Evolutionary conservation across 1,140 invertebrate species (phyloP).

Genomic region (Chironomus striatipennis): DNA sequence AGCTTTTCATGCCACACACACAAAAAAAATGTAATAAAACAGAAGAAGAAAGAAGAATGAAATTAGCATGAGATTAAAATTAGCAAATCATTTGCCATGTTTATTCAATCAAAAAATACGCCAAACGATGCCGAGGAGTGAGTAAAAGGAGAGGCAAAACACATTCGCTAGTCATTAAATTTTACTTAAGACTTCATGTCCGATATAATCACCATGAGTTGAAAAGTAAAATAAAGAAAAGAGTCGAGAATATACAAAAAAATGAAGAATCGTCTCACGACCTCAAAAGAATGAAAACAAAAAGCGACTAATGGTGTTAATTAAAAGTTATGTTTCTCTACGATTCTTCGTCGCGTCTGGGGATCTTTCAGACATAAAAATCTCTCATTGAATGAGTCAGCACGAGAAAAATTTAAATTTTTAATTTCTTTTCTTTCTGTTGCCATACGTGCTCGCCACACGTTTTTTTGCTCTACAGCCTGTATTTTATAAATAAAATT

Average conservation of each 20-base stretch:
- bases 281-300: not conserved
- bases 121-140: too few species aligned
- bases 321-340: not conserved
- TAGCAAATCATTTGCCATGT: conserved; percentile 1
- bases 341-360: too few species aligned
- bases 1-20: not conserved
- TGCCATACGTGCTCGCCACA: too few species aligned
- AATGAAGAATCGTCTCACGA: not conserved
- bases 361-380: too few species aligned
- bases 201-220: not conserved
- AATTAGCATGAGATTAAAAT: conserved; percentile 9
- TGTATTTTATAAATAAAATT: too few species aligned
- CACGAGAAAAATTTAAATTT: too few species aligned
- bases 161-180: conserved; percentile 8
- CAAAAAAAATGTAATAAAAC: not conserved
- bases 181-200: not conserved
- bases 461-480: too few species aligned
- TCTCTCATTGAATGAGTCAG: too few species aligned
- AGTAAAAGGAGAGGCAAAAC: not conserved
- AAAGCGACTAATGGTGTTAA: not conserved
- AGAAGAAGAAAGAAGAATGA: not conserved
- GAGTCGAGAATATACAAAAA: too few species aligned
- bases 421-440: too few species aligned
- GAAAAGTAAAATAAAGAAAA: not conserved
- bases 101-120: not conserved